A percentile compares a stretch with the other conserved stretches of the same genome.
These are phyloP conservation scores for Andrena cerasifolii DNA, from an alignment of 1,140 invertebrate species.

Conservation along the genomic window DNA sequence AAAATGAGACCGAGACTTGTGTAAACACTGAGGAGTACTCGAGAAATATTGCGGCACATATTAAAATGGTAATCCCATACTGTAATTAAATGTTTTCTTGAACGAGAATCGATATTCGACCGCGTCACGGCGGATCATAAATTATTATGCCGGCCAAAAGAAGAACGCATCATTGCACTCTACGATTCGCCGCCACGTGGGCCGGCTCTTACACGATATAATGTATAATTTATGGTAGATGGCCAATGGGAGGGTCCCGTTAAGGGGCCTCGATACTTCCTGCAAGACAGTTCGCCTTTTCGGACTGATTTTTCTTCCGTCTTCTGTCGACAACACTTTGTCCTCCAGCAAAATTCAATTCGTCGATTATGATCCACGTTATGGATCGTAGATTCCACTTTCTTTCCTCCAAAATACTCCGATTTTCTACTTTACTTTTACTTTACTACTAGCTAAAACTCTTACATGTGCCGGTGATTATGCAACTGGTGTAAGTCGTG, in stretches of 20 bases:
- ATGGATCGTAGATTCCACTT: background rate
- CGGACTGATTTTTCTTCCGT: slow-evolving; percentile 69
- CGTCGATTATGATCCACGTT: slow-evolving; percentile 4
- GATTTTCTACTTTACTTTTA: too few relatives aligned
- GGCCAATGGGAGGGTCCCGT: slow-evolving; percentile 67
- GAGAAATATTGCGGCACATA: slow-evolving; percentile 6
- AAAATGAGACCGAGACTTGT: background rate
- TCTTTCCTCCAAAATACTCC: too few relatives aligned
- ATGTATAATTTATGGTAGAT: slow-evolving; percentile 73
- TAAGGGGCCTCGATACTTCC: slow-evolving; percentile 69
- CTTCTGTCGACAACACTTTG: slow-evolving; percentile 16
- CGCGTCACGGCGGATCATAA: slow-evolving; percentile 51
- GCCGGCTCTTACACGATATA: slow-evolving; percentile 67
- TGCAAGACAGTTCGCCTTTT: slow-evolving; percentile 61
- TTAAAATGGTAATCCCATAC: slow-evolving; percentile 43
- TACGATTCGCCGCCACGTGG: slow-evolving; percentile 66
- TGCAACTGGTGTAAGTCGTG: too few relatives aligned
- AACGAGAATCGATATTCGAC: slow-evolving; percentile 53
- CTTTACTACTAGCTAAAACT: too few relatives aligned
- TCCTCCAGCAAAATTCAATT: slow-evolving; percentile 28
- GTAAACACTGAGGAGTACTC: slow-evolving; percentile 7
- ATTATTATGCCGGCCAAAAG: slow-evolving; percentile 56
- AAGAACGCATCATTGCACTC: slow-evolving; percentile 60
- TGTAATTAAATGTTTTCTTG: slow-evolving; percentile 37
- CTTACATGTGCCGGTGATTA: too few relatives aligned